Percentiles rank a stretch among this genome's conserved stretches.
These are phyloP conservation scores for Pelagia noctiluca DNA, from an alignment of 30 jellyfish, hydroid and myxozoan species.

Conservation along the genomic window DNA sequence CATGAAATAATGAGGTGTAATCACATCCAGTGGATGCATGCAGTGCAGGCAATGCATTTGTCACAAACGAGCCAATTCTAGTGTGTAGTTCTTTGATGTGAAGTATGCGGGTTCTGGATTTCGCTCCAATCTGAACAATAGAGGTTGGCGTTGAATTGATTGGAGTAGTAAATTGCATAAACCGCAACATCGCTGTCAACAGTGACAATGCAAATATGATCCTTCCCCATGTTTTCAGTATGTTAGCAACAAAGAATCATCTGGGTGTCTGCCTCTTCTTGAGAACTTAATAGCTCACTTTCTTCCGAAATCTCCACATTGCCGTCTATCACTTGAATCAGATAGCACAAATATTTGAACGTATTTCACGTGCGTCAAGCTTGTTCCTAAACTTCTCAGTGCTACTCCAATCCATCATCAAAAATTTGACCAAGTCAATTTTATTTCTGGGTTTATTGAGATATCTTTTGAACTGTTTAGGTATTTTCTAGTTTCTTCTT, in stretches of 20 bases:
- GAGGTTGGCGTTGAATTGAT: not conserved
- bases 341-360: conserved; percentile 12
- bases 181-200: conserved; percentile 65
- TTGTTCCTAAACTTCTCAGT: not conserved
- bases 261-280: conserved; percentile 67
- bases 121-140: conserved; percentile 28
- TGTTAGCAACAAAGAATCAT: conserved; percentile 58
- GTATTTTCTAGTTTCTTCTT: conserved; percentile 35
- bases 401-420: conserved; percentile 37
- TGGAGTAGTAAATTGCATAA: conserved; percentile 32
- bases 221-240: conserved; percentile 20
- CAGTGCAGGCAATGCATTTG: conserved; percentile 44
- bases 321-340: not conserved
- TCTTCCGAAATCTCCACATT: not conserved
- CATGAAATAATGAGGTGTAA: not conserved
- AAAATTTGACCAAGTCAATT: conserved; percentile 4
- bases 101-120: conserved; percentile 3
- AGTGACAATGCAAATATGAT: not conserved
- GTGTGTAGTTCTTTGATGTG: conserved; percentile 6
- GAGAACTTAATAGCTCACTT: conserved; percentile 1
- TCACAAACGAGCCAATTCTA: conserved; percentile 15
- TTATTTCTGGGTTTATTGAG: conserved; percentile 26
- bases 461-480: conserved; percentile 49
- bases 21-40: conserved; percentile 33
- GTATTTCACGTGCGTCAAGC: not conserved